A percentile compares a stretch with the other conserved stretches of the same genome.
phyloP scores from a whole-genome alignment of 2,113 vertebrate species.

The Dipodomys ordii region DNA sequence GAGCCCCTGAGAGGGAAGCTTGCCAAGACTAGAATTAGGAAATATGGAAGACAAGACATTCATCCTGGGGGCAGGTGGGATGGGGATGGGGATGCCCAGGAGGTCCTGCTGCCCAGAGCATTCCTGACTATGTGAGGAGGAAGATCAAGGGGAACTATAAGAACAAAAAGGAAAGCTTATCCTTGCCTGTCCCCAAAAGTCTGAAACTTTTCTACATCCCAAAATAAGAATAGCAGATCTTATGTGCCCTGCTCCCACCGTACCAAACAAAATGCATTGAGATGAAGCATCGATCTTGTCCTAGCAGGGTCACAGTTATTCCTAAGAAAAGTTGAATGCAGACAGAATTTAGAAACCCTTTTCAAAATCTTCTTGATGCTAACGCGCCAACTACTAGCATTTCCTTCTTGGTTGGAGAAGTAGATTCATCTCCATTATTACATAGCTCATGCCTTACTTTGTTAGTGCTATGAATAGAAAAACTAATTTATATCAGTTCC shows the following conservation, averaged over 20 bases:
- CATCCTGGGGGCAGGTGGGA: rapidly evolving
- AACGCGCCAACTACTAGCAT: background rate
- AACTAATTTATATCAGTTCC: background rate
- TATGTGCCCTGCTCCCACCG: background rate
- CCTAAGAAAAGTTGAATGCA: background rate
- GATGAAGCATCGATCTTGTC: background rate
- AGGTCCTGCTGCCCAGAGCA: background rate
- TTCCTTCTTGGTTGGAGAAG: background rate
- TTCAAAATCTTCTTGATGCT: background rate
- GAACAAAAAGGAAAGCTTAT: background rate
- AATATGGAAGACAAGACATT: background rate
- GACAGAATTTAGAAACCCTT: background rate
- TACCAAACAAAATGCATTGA: background rate
- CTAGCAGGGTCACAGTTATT: background rate
- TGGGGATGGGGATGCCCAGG: no score
- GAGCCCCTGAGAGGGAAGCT: background rate
- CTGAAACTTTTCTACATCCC: background rate
- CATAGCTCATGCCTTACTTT: background rate
- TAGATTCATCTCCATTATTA: background rate
- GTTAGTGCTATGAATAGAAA: background rate
- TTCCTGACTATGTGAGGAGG: background rate
- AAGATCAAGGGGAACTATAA: background rate
- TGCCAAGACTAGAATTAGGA: background rate
- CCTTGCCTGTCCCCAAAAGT: background rate
- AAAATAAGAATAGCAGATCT: background rate